phyloP scores from a whole-genome alignment of 2,797 vertebrate genomes.

The Sebastiscus albofasciatus region DNA sequence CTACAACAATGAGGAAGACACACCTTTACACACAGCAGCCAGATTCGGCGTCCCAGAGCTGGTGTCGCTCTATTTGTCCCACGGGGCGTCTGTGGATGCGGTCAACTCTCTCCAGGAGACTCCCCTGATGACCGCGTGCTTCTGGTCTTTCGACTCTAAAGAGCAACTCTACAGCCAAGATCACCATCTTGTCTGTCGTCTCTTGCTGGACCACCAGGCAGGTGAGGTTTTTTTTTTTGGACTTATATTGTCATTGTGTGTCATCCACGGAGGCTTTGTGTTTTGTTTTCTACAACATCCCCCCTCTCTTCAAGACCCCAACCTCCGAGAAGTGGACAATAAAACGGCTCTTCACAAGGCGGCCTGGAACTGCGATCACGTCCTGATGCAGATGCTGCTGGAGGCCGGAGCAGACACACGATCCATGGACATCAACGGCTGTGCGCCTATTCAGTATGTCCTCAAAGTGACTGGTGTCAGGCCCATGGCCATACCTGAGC shows the following conservation, averaged over 20 bases:
- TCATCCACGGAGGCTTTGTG: background rate
- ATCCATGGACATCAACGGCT: slow-evolving; percentile 94
- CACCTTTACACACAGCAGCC: slow-evolving; percentile 89
- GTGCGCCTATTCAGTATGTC: slow-evolving; percentile 92
- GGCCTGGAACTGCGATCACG: slow-evolving; percentile 95
- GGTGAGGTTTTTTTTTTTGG: slow-evolving; percentile 23
- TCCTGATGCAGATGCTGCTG: slow-evolving; percentile 92
- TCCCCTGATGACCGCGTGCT: slow-evolving; percentile 87
- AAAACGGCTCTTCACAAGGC: slow-evolving; percentile 96
- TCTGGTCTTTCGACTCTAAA: slow-evolving; percentile 90
- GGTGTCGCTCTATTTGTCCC: slow-evolving; percentile 86
- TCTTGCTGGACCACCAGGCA: slow-evolving; percentile 90
- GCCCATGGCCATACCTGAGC: slow-evolving; percentile 85
- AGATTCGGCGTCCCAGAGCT: slow-evolving; percentile 90
- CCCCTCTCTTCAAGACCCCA: slow-evolving; percentile 77
- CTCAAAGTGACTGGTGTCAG: slow-evolving; percentile 91
- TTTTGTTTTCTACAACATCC: background rate
- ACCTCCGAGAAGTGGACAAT: slow-evolving; percentile 89
- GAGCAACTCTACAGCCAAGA: slow-evolving; percentile 90
- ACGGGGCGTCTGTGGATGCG: slow-evolving; percentile 86
- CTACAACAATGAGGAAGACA: slow-evolving; percentile 88
- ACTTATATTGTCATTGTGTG: background rate
- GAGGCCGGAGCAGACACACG: slow-evolving; percentile 89
- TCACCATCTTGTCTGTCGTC: slow-evolving; percentile 91
- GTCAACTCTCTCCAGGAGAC: slow-evolving; percentile 89